Evolutionary conservation across 2,888 invertebrate species (phyloP).

Genomic region (Miltochrista miniata): DNA sequence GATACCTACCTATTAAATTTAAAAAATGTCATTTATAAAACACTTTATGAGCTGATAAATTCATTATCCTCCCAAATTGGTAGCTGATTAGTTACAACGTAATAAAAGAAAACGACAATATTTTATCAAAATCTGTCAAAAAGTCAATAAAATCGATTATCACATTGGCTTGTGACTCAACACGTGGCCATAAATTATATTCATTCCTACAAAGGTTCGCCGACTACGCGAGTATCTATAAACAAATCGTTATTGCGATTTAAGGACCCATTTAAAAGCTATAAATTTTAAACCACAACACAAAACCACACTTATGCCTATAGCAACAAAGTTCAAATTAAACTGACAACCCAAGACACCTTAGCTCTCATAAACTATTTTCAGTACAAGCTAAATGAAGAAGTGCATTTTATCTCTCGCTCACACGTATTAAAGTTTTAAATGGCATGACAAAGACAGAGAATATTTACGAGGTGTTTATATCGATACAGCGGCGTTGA

Average conservation of each 20-base stretch:
- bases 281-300: constrained; percentile 58
- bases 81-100: constrained; percentile 10
- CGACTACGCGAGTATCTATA: constrained; percentile 65
- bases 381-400: constrained; percentile 75
- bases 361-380: constrained; percentile 80
- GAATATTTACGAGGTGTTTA: constrained; percentile 79
- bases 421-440: constrained; percentile 31
- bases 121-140: constrained; percentile 43
- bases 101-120: constrained; percentile 27
- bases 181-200: constrained; percentile 58
- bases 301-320: constrained; percentile 35
- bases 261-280: constrained; percentile 82
- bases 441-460: constrained; percentile 49
- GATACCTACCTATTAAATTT: too few species aligned
- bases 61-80: too few species aligned
- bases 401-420: constrained; percentile 51
- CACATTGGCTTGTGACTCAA: constrained; percentile 40
- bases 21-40: too few species aligned
- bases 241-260: constrained; percentile 83
- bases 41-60: too few species aligned
- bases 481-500: constrained; percentile 80
- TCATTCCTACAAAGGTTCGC: constrained; percentile 59
- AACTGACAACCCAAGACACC: constrained; percentile 33
- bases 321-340: constrained; percentile 47
- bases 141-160: constrained; percentile 52